These are phyloP conservation scores for Alentia gelatinosa DNA, from an alignment of 2,888 invertebrate species.

Conservation along the genomic window DNA sequence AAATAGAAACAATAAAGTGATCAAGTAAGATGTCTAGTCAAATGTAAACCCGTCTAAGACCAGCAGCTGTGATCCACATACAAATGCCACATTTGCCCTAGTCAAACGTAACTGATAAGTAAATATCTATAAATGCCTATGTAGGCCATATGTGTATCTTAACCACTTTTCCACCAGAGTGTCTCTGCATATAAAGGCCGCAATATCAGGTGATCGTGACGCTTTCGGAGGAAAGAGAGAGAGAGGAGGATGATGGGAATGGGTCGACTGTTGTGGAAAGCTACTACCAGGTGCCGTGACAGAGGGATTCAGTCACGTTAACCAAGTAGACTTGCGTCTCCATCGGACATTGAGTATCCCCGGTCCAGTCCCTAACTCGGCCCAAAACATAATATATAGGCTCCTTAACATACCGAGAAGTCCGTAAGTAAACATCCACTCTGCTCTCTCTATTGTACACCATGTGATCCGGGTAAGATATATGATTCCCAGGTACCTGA, in stretches of 20 bases:
- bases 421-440: slow-evolving; percentile 38
- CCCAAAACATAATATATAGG: slow-evolving; percentile 30
- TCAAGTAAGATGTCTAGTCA: too few species aligned
- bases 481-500: background rate
- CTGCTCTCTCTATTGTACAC: slow-evolving; percentile 25
- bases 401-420: slow-evolving; percentile 38
- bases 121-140: too few species aligned
- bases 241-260: slow-evolving; percentile 29
- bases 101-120: too few species aligned
- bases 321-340: background rate
- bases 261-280: background rate
- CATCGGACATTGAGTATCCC: slow-evolving; percentile 30
- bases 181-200: background rate
- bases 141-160: background rate
- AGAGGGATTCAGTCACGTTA: background rate
- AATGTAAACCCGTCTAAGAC: too few species aligned
- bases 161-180: background rate
- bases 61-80: too few species aligned
- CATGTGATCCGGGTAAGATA: slow-evolving; percentile 13
- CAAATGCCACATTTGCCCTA: too few species aligned
- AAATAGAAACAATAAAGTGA: too few species aligned
- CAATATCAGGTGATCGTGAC: background rate
- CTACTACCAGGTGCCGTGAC: background rate
- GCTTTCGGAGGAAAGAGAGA: background rate
- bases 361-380: background rate